Base-by-base conservation (phyloP, 2,113 vertebrate species). In the Lycaon pictus region DNA sequence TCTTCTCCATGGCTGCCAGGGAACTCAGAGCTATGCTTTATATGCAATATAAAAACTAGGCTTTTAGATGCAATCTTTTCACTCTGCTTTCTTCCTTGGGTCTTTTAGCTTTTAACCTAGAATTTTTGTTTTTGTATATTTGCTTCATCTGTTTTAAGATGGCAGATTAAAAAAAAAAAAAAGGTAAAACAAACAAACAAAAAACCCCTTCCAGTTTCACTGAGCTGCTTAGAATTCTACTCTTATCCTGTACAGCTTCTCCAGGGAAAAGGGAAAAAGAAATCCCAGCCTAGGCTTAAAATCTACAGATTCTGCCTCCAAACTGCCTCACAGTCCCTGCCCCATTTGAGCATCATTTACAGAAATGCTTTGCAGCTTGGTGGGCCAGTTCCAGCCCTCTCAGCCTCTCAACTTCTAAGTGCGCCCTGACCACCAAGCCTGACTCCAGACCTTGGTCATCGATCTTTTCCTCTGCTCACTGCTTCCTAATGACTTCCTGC, bases 1-100 rank as follows among this genome's bases (percentile, higher is more conserved):
- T 91, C 13, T 51, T 94, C 65, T 76, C 35, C 15, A 76, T 91
- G 65, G 67, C 88, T 76, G 35, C 88, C 65, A 67, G 96, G 74
- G 19, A 96, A 43, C 65, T 94, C 48, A 22, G 20, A 94, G 19
- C 48, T 76, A 2, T 25, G 8, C 35, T 74, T 74, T 56, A 56
- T 72, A 13, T 6, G 23, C 65, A 63, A 6, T 86, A 35, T 35
- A 90, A 23, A 25, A 10, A 27, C 20, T 48, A 15, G 13, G 13
- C 10, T 56, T 93, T 58, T 35, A 35, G 48, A 13, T 32, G 56
- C 16, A 63, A 7, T 86, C 27, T 13, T 93, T 86, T 90, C 29
- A 35, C 15, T 89, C 27, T 16, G 29, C 22, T 86, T 65, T 55
- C 22, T 90, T 81, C 79, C 48, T 81, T 72, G 56, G 2, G 2